These are phyloP conservation scores for Anomalospiza imberbis DNA, from an alignment of 2,797 vertebrate genomes.

Conservation along the genomic window DNA sequence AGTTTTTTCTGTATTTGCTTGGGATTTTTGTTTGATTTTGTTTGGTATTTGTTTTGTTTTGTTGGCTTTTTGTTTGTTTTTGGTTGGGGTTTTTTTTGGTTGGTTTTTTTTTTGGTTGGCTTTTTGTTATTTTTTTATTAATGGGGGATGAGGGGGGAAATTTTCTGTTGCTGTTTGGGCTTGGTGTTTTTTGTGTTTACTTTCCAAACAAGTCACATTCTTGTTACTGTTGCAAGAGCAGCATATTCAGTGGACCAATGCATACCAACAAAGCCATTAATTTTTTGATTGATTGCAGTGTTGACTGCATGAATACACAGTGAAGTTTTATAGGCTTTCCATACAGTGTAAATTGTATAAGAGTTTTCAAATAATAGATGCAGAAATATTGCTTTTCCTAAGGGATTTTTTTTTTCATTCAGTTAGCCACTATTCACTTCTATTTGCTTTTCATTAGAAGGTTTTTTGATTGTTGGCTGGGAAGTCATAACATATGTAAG, in stretches of 20 bases:
- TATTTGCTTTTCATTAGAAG: background rate
- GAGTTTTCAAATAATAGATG: background rate
- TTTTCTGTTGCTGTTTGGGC: background rate
- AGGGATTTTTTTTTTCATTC: background rate
- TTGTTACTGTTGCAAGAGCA: background rate
- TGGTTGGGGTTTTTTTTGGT: background rate
- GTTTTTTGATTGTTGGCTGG: background rate
- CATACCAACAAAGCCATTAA: background rate
- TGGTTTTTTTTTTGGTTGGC: background rate
- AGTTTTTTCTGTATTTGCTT: background rate
- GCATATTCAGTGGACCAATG: background rate
- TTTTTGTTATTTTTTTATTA: background rate
- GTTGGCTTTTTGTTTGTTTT: accelerated
- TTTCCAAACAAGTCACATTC: background rate
- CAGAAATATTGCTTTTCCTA: background rate
- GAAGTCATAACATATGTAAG: background rate
- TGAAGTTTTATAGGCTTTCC: background rate
- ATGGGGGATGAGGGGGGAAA: accelerated
- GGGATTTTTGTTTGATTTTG: background rate
- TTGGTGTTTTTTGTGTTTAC: background rate
- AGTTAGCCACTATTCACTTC: background rate
- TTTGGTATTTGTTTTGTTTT: background rate
- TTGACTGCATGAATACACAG: background rate
- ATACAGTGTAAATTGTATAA: background rate
- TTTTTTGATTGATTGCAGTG: background rate